Percentiles rank a stretch among this genome's conserved stretches.
Evolutionary conservation across 1,140 invertebrate genomes (phyloP).

Genomic region (Matsumurasca onukii): DNA sequence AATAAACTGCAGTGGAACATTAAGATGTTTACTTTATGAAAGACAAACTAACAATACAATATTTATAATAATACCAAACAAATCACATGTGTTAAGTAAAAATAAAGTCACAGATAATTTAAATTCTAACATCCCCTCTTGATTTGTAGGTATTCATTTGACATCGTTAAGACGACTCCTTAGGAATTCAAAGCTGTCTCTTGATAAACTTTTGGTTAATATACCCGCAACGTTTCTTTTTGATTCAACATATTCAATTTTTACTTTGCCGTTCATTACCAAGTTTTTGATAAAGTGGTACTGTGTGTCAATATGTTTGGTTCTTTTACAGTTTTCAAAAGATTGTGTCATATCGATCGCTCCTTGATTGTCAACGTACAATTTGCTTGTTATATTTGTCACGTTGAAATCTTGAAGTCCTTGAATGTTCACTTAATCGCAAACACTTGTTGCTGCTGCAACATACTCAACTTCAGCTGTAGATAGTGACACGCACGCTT

Average conservation of each 20-base stretch:
- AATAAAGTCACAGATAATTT: too few species aligned
- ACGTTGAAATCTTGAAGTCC: too few species aligned
- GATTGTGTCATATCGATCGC: background rate
- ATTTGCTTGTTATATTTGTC: background rate
- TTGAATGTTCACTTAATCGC: background rate
- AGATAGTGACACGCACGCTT: background rate
- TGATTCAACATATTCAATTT: background rate
- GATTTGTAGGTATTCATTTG: too few species aligned
- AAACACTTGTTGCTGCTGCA: background rate
- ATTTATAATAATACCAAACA: too few species aligned
- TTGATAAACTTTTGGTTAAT: background rate
- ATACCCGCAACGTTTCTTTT: background rate
- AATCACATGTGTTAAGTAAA: too few species aligned
- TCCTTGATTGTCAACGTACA: background rate
- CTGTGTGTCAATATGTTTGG: background rate
- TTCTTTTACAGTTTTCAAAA: background rate
- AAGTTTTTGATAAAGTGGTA: background rate
- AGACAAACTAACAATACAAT: too few species aligned
- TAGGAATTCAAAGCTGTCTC: background rate
- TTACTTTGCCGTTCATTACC: background rate
- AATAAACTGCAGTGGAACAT: too few species aligned
- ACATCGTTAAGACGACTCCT: too few species aligned
- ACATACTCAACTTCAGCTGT: background rate
- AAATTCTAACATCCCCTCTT: too few species aligned
- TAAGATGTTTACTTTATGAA: too few species aligned